A percentile compares a stretch with the other conserved stretches of the same genome.
phyloP scores from a whole-genome alignment of 2,113 vertebrate species.

The Alethe castanea region DNA sequence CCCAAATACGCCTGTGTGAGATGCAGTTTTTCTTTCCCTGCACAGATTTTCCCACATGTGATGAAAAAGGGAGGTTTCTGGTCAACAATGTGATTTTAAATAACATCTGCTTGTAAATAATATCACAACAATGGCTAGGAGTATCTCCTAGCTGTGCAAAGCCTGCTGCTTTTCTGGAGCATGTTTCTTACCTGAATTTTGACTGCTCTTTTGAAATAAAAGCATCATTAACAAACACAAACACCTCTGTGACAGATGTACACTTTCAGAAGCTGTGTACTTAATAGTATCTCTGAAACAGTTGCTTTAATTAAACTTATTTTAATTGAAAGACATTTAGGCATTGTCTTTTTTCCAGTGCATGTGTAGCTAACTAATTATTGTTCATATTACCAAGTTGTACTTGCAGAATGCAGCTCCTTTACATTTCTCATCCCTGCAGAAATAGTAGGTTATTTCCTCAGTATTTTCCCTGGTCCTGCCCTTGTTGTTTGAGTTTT shows the following conservation, averaged over 20 bases:
- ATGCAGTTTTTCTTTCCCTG: background rate
- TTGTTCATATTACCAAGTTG: background rate
- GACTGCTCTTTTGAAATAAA: background rate
- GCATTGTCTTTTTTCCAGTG: background rate
- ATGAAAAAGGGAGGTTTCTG: background rate
- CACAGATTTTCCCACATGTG: background rate
- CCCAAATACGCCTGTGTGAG: background rate
- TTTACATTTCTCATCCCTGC: background rate
- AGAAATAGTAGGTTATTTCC: background rate
- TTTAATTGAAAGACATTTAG: constrained; percentile 14
- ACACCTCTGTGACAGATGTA: background rate
- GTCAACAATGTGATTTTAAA: background rate
- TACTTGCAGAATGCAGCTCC: background rate
- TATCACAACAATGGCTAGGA: background rate
- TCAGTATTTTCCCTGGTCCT: background rate
- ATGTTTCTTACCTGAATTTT: background rate
- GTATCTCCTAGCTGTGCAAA: background rate
- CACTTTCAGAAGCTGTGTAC: background rate
- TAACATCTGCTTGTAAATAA: background rate
- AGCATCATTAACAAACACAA: background rate
- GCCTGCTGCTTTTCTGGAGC: background rate
- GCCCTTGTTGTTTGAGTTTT: background rate
- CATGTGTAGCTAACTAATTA: background rate
- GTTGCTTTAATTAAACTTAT: background rate
- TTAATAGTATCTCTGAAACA: background rate